Evolutionary conservation across 1,140 invertebrate species (phyloP).

Genomic region (Orussus abietinus): DNA sequence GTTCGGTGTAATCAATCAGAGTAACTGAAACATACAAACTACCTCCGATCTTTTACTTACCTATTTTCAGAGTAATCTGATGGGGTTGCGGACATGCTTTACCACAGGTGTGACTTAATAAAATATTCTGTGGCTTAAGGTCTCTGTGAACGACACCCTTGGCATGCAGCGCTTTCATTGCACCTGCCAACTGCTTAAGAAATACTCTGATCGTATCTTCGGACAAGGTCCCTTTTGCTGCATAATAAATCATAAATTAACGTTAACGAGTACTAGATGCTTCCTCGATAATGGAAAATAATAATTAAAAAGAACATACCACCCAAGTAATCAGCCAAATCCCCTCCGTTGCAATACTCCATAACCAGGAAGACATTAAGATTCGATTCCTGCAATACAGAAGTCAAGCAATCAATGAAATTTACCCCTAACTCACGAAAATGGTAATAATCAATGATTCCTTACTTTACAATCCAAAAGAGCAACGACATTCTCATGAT

Average conservation of each 20-base stretch:
- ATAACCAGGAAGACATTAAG: conserved; percentile 95
- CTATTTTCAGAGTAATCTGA: conserved; percentile 93
- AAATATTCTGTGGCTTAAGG: conserved; percentile 96
- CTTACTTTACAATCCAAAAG: conserved; percentile 87
- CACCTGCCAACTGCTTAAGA: conserved; percentile 91
- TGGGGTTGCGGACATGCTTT: conserved; percentile 79
- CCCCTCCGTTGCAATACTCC: conserved; percentile 99
- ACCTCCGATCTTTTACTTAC: too few relatives aligned
- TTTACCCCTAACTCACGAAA: neutral
- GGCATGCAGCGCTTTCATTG: conserved; percentile 92
- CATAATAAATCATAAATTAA: conserved; percentile 31
- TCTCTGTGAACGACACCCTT: conserved; percentile 99
- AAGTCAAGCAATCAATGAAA: conserved; percentile 8
- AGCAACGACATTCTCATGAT: conserved; percentile 98
- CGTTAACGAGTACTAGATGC: conserved; percentile 11
- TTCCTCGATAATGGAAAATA: conserved; percentile 10
- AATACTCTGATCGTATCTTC: conserved; percentile 96
- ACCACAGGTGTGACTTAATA: conserved; percentile 78
- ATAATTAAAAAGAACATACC: conserved; percentile 55
- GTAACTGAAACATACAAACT: conserved; percentile 1
- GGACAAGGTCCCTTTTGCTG: conserved; percentile 86
- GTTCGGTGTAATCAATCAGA: too few relatives aligned
- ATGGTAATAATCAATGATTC: conserved; percentile 13
- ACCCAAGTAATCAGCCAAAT: conserved; percentile 94
- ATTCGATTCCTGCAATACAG: conserved; percentile 69